Conservation (phyloP, 2,113 vertebrate genomes). For the Rhinoptilus africanus region DNA sequence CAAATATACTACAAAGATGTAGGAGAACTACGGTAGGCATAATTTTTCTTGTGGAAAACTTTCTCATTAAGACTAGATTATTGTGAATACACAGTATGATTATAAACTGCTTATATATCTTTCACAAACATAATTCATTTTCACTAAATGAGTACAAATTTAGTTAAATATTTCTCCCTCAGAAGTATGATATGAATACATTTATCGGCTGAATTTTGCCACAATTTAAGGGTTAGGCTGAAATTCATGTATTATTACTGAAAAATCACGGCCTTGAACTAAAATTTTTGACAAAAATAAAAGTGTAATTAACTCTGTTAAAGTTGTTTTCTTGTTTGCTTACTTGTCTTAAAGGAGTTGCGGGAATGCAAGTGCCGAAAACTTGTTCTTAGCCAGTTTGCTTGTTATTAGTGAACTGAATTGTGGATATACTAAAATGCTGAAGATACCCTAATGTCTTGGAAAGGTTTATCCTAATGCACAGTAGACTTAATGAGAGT, state of each 20-base stretch:
- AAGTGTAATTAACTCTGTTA: not conserved
- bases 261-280: not conserved
- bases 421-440: not conserved
- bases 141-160: not conserved
- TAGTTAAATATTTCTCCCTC: not conserved
- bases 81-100: not conserved
- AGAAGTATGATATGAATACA: not conserved
- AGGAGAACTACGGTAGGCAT: not conserved
- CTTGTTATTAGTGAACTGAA: not conserved
- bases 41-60: slow-evolving; percentile 13
- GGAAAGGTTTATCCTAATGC: not conserved
- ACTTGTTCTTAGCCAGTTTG: not conserved
- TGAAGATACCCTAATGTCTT: not conserved
- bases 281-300: not conserved
- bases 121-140: not conserved
- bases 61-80: not conserved
- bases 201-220: not conserved
- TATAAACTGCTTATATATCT: not conserved
- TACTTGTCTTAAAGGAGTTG: not conserved
- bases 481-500: not conserved
- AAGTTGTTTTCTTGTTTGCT: not conserved
- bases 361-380: not conserved
- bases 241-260: not conserved
- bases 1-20: not conserved
- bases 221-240: not conserved